Conservation (phyloP, 1,140 invertebrate genomes). For the Platyura marginata region DNA sequence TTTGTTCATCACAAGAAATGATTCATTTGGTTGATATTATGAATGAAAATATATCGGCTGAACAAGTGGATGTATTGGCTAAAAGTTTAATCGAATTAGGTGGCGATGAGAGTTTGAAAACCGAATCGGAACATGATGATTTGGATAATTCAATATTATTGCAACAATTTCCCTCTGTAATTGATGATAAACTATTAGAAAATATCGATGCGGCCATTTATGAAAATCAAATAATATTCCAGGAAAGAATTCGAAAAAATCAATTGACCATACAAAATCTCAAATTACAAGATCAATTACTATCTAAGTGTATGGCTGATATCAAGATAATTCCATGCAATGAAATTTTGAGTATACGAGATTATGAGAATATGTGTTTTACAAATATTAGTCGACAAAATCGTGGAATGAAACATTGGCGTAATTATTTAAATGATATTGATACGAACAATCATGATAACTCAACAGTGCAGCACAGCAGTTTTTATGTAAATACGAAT, state of each 20-base stretch:
- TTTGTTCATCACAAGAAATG: constrained; percentile 5
- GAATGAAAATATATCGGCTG: constrained; percentile 1
- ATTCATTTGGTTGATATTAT: constrained; percentile 4
- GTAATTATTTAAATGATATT: constrained; percentile 4
- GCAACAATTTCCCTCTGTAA: constrained; percentile 1
- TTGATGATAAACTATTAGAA: constrained; percentile 3
- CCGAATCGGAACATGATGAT: constrained; percentile 1
- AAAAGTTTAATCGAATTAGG: constrained; percentile 5
- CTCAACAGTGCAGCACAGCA: constrained; percentile 3
- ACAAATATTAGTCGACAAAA: constrained; percentile 1
- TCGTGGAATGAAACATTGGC: constrained; percentile 2
- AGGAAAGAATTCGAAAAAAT: constrained; percentile 5
- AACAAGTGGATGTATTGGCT: constrained; percentile 2
- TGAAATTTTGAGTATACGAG: constrained; percentile 1
- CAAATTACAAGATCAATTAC: constrained; percentile 3
- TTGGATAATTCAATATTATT: not conserved
- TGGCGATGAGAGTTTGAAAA: constrained; percentile 1
- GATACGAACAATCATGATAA: constrained; percentile 3
- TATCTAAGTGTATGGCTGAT: constrained; percentile 2
- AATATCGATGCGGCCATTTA: constrained; percentile 4
- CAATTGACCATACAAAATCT: constrained; percentile 4
- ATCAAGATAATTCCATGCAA: constrained; percentile 1
- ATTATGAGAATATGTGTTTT: constrained; percentile 5
- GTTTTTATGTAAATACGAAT: constrained; percentile 3
- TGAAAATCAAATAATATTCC: constrained; percentile 4